Percentiles rank a stretch among this genome's conserved stretches.
These are phyloP conservation scores for Pantherophis guttatus DNA, from an alignment of 2,113 vertebrate genomes.

Conservation along the genomic window DNA sequence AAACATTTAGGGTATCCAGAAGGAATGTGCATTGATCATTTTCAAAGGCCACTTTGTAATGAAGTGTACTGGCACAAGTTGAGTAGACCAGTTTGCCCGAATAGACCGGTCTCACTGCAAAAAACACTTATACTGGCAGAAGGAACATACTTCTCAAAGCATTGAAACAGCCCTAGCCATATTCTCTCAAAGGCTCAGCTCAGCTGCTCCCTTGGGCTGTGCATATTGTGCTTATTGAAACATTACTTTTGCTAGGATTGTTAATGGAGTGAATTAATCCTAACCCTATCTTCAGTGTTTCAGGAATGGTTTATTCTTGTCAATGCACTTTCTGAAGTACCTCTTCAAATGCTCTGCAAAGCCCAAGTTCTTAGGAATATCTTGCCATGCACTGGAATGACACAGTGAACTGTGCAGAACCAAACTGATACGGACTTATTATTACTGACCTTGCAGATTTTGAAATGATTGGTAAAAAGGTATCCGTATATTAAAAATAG, in stretches of 20 bases:
- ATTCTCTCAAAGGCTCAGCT: neutral
- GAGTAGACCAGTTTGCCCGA: too few species aligned
- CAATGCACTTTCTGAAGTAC: neutral
- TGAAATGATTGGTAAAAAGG: neutral
- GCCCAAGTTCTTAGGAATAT: neutral
- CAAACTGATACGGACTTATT: neutral
- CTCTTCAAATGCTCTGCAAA: neutral
- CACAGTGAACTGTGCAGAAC: neutral
- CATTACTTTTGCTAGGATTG: neutral
- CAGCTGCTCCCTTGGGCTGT: neutral
- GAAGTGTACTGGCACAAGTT: neutral
- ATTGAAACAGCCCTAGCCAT: neutral
- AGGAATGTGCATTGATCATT: neutral
- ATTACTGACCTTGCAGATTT: neutral
- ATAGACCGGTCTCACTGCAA: too few species aligned
- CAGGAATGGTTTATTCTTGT: neutral
- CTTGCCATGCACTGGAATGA: neutral
- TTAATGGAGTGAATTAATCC: neutral
- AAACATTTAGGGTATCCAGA: neutral
- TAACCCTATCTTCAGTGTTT: neutral
- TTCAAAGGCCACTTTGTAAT: neutral
- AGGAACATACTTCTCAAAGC: neutral
- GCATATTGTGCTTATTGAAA: neutral
- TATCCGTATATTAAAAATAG: too few species aligned
- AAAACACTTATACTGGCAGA: neutral